A percentile compares a stretch with the other conserved stretches of the same genome.
phyloP scores from a whole-genome alignment of 2,797 vertebrate genomes.

The Argya squamiceps region DNA sequence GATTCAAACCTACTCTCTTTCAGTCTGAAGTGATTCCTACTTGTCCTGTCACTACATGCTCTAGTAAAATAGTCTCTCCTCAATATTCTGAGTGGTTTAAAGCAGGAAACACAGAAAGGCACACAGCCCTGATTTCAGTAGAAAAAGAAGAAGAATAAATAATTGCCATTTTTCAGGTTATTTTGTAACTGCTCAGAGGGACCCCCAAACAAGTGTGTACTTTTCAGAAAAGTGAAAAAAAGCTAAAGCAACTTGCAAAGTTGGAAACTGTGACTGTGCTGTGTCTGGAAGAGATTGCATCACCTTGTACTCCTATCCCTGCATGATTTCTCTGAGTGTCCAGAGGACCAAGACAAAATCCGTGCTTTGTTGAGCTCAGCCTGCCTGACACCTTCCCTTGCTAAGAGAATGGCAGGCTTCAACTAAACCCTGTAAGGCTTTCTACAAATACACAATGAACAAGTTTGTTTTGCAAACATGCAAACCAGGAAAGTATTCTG shows the following conservation, averaged over 20 bases:
- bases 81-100: neutral
- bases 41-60: neutral
- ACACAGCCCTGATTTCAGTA: neutral
- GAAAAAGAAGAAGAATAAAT: neutral
- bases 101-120: neutral
- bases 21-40: neutral
- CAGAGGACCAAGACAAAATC: neutral
- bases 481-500: neutral
- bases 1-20: neutral
- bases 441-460: neutral
- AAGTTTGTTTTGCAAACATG: neutral
- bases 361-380: neutral
- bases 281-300: neutral
- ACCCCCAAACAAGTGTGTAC: neutral
- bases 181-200: neutral
- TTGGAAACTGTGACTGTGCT: neutral
- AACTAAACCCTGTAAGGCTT: neutral
- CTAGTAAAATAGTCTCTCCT: neutral
- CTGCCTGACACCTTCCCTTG: neutral
- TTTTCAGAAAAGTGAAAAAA: neutral
- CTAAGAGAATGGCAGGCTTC: neutral
- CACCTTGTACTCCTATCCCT: neutral
- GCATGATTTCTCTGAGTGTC: rapidly evolving
- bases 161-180: neutral
- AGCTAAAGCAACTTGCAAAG: neutral